These are phyloP conservation scores for Esox niger DNA, from an alignment of 2,113 vertebrate genomes.

Conservation along the genomic window DNA sequence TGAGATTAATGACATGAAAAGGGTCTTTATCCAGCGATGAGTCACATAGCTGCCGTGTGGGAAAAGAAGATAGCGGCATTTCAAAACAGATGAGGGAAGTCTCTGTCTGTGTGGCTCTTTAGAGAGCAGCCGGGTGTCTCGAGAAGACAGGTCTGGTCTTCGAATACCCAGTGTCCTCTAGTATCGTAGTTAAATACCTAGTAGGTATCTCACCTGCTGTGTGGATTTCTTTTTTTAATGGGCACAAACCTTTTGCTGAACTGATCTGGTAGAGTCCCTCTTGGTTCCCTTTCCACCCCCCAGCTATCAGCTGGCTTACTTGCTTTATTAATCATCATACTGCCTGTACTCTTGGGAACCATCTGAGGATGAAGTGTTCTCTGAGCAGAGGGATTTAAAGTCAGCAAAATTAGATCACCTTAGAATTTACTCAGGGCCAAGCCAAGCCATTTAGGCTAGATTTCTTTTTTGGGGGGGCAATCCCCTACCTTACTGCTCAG, in stretches of 20 bases:
- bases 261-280: conserved; percentile 27
- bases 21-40: conserved; percentile 34
- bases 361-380: too few relatives aligned
- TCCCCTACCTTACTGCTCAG: too few relatives aligned
- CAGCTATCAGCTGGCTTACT: conserved; percentile 9
- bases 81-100: conserved; percentile 33
- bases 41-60: conserved; percentile 37
- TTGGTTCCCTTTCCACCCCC: conserved; percentile 7
- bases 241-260: conserved; percentile 23
- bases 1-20: conserved; percentile 45
- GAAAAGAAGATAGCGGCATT: conserved; percentile 43
- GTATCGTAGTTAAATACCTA: conserved; percentile 30
- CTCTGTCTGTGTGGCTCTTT: conserved; percentile 36
- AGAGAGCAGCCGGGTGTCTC: conserved; percentile 26
- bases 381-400: too few relatives aligned
- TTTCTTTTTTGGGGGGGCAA: too few relatives aligned
- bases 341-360: conserved; percentile 18
- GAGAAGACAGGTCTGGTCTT: conserved; percentile 20
- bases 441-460: too few relatives aligned
- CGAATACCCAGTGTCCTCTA: conserved; percentile 28
- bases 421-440: too few relatives aligned
- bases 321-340: conserved; percentile 24
- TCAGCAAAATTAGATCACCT: too few relatives aligned
- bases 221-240: conserved; percentile 29
- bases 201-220: conserved; percentile 31